A percentile compares a stretch with the other conserved stretches of the same genome.
Conservation (phyloP, 53 echinoderm and acorn worm species). For the Holothuria leucospilota region DNA sequence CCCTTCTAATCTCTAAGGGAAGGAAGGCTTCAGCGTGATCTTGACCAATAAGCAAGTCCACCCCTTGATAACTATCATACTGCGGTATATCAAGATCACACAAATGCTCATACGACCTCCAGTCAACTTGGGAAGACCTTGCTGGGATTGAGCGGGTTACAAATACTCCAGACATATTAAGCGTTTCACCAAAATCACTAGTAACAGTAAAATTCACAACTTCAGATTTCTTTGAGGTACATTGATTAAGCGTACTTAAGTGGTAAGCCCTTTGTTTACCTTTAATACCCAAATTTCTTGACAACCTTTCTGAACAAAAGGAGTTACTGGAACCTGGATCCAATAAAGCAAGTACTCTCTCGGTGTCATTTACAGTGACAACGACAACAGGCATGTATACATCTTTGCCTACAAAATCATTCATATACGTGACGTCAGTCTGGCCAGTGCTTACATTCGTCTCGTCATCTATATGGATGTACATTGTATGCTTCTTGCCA, state of each 20-base stretch:
- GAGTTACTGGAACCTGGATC: conserved; percentile 56
- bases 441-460: not conserved
- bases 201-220: conserved; percentile 35
- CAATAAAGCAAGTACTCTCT: conserved; percentile 49
- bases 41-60: conserved; percentile 63
- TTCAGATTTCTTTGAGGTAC: conserved; percentile 14
- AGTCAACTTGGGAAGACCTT: conserved; percentile 30
- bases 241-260: conserved; percentile 45
- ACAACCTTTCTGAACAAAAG: conserved; percentile 43
- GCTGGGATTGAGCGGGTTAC: conserved; percentile 43
- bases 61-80: conserved; percentile 2
- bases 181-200: conserved; percentile 23
- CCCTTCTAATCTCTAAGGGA: conserved; percentile 54
- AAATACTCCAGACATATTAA: conserved; percentile 29
- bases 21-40: conserved; percentile 53
- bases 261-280: conserved; percentile 14
- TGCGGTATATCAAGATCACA: conserved; percentile 28
- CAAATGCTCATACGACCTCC: conserved; percentile 36
- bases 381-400: conserved; percentile 47
- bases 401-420: conserved; percentile 1
- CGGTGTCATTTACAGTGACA: conserved; percentile 30
- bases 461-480: not conserved
- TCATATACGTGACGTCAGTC: conserved; percentile 39
- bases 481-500: conserved; percentile 53
- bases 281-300: conserved; percentile 27